Evolutionary conservation across 2,888 invertebrate genomes (phyloP).

Genomic region (Thecophora atra): DNA sequence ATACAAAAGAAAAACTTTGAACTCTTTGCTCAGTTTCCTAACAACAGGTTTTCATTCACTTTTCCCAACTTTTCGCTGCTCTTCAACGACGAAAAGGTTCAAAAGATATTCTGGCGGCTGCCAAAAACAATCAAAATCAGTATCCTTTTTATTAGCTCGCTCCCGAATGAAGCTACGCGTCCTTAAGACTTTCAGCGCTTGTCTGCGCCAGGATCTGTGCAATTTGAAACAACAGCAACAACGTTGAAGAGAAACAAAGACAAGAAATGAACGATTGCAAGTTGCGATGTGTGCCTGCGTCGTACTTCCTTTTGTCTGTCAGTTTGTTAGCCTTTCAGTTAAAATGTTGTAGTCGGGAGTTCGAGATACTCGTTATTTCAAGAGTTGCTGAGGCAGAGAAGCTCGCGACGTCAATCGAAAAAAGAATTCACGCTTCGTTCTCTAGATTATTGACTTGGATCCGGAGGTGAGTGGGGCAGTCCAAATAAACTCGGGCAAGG

Average conservation of each 20-base stretch:
- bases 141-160: constrained; percentile 31
- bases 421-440: background rate
- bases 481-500: too few relatives aligned
- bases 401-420: constrained; percentile 10
- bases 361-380: constrained; percentile 13
- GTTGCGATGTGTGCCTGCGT: background rate
- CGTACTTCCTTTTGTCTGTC: background rate
- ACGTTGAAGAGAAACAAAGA: background rate
- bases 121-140: constrained; percentile 33
- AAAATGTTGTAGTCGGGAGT: constrained; percentile 9
- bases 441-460: background rate
- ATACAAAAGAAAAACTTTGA: background rate
- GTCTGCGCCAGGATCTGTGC: background rate
- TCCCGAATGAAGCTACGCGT: background rate
- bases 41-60: background rate
- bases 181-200: background rate
- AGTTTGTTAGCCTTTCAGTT: background rate
- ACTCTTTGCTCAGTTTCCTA: background rate
- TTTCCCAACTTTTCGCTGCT: background rate
- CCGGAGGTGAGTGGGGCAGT: background rate
- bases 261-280: background rate
- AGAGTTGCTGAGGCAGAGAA: background rate
- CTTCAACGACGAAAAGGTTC: background rate
- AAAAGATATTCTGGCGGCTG: constrained; percentile 11
- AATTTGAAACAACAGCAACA: background rate